Evolutionary conservation across 1,140 invertebrate genomes (phyloP).

Genomic region (Calephelis nemesis): DNA sequence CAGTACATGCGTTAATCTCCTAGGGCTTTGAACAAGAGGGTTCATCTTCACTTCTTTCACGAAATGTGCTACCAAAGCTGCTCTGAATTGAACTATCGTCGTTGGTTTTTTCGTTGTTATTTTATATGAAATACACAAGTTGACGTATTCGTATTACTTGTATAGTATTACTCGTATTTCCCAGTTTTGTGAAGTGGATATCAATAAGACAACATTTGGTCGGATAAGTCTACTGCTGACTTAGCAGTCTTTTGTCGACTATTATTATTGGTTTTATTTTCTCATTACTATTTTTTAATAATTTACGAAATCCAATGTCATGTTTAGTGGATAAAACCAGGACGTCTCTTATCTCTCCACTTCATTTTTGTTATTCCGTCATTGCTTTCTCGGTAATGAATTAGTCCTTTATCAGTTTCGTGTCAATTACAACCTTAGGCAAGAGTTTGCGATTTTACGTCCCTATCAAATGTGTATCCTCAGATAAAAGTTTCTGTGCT

Average conservation of each 20-base stretch:
- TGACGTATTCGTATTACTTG: too few relatives aligned
- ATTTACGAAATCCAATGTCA: neutral
- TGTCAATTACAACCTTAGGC: too few relatives aligned
- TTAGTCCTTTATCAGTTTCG: too few relatives aligned
- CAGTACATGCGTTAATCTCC: neutral
- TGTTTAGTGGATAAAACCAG: conserved; percentile 8
- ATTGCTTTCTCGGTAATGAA: neutral
- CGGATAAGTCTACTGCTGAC: neutral
- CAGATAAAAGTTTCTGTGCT: too few relatives aligned
- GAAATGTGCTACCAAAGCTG: neutral
- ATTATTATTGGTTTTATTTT: neutral
- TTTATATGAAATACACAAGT: conserved; percentile 15
- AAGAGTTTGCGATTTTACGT: too few relatives aligned
- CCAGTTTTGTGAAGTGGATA: neutral
- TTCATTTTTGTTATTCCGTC: conserved; percentile 1
- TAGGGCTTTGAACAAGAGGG: conserved; percentile 1
- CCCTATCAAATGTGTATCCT: too few relatives aligned
- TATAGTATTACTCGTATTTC: too few relatives aligned
- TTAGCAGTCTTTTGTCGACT: neutral
- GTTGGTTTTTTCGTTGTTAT: conserved; percentile 13
- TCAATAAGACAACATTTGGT: neutral
- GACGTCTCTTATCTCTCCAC: conserved; percentile 13
- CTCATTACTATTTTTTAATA: neutral
- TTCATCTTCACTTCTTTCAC: neutral
- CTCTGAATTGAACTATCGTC: conserved; percentile 6